phyloP scores from a whole-genome alignment of 2,888 invertebrate genomes.

The Elegia similella region DNA sequence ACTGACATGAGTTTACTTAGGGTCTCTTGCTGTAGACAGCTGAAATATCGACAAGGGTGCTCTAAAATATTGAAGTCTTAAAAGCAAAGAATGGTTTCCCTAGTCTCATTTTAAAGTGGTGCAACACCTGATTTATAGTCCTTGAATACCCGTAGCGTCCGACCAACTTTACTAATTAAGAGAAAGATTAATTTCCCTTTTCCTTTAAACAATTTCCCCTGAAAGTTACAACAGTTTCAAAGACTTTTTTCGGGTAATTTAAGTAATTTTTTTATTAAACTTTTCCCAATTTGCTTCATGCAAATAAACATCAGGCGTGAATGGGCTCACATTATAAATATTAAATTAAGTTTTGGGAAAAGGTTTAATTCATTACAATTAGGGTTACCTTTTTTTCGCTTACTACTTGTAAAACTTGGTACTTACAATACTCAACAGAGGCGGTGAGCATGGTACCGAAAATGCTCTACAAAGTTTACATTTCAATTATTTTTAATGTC shows the following conservation, averaged over 20 bases:
- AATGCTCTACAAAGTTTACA: too few relatives aligned
- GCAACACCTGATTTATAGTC: slow-evolving; percentile 75
- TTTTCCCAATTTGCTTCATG: slow-evolving; percentile 23
- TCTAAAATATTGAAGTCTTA: slow-evolving; percentile 54
- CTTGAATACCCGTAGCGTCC: slow-evolving; percentile 64
- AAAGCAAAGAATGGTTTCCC: slow-evolving; percentile 53
- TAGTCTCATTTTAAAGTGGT: slow-evolving; percentile 50
- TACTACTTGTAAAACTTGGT: too few relatives aligned
- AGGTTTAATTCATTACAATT: too few relatives aligned
- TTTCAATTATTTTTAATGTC: too few relatives aligned
- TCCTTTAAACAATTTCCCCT: slow-evolving; percentile 72
- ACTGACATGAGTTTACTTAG: background rate
- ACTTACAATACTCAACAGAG: too few relatives aligned
- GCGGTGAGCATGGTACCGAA: too few relatives aligned
- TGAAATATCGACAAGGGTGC: slow-evolving; percentile 54
- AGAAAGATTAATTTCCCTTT: slow-evolving; percentile 77
- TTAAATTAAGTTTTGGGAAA: background rate
- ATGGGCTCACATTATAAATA: background rate
- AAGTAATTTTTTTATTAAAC: slow-evolving; percentile 38
- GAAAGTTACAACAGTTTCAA: slow-evolving; percentile 57
- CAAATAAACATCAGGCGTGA: slow-evolving; percentile 16
- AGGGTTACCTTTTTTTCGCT: too few relatives aligned
- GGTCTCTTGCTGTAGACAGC: slow-evolving; percentile 31
- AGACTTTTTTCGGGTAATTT: slow-evolving; percentile 45
- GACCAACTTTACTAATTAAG: slow-evolving; percentile 78